Evolutionary conservation across 2,113 vertebrate species (phyloP).

Genomic region (Hystrix cristata): DNA sequence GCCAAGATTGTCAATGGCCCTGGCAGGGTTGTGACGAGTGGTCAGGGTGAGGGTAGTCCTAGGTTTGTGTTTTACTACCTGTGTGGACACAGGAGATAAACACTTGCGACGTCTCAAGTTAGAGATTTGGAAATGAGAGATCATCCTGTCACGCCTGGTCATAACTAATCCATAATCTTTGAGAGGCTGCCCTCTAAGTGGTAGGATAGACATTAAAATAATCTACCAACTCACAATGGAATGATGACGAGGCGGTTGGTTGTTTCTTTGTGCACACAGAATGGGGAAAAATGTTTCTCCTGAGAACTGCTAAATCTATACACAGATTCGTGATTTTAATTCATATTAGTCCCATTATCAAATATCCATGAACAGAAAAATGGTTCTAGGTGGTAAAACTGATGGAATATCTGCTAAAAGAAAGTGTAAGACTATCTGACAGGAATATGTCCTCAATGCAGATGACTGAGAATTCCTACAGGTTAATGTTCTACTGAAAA

Average conservation of each 20-base stretch:
- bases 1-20: not conserved
- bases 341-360: not conserved
- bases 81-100: not conserved
- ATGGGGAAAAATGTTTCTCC: not conserved
- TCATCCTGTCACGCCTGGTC: not conserved
- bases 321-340: constrained; percentile 48
- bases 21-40: not conserved
- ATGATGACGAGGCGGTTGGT: not conserved
- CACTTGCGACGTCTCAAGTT: not conserved
- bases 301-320: not conserved
- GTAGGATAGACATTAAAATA: not conserved
- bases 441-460: not conserved
- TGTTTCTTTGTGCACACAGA: not conserved
- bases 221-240: not conserved
- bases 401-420: not conserved
- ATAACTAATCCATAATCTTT: not conserved
- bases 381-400: not conserved
- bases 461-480: not conserved
- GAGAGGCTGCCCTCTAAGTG: not conserved
- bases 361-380: not conserved
- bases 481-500: not conserved
- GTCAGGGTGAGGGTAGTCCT: not conserved
- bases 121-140: not conserved
- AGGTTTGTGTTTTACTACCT: not conserved
- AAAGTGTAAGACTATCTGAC: not conserved